Base-by-base conservation (phyloP, 2,797 vertebrate species). In the Pagetopsis macropterus region DNA sequence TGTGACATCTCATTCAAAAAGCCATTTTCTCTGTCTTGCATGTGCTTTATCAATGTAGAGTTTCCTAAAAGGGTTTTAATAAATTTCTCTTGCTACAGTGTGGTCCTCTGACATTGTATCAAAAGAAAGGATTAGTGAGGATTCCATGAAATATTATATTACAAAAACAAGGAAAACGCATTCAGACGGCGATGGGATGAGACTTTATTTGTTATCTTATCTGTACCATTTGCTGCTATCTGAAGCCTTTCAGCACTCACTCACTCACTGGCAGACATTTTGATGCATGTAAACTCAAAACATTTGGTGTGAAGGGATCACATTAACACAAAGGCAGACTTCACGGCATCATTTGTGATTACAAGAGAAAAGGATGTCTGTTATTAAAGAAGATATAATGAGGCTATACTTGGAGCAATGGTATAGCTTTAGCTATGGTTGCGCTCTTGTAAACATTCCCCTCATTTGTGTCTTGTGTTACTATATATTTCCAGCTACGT, bases 41-140 rank as follows among this genome's bases (percentile, higher is more conserved):
- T 92, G 87, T 83, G 72, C 65, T 78, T 82, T 86, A 79, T 75
- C 59, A 65, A 66, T 9, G 37, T 83, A 71, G 64, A 80, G 15
- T 81, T 83, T 90, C 73, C 55, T 70, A 58, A 72, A 78, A 71
- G 50, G 48, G 60, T 80, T 88, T 88, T 73, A 93, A 94, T 89
- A 92, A 93, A 92, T 81, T 75, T 40, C 54, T 82, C 58, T 57
- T 85, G 48, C 61, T 66, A 72, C 21, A 56, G 17, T 66, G 70
- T 2, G 1, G 76, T 78, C 23, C 9, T 51, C 14, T 72, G 21
- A 62, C 2, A 43, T 52, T 72, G 66, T 13, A 37, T 50, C 19
- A 3, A 23, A 72, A 63, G 11, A 17, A 59, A 77, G 15, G 3
- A 44, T 9, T 0, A 8, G 23, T 66, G 55, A 16, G 3, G 64